These are phyloP conservation scores for Poecilia velifera DNA, from an alignment of 2,797 vertebrate species.

Conservation along the genomic window DNA sequence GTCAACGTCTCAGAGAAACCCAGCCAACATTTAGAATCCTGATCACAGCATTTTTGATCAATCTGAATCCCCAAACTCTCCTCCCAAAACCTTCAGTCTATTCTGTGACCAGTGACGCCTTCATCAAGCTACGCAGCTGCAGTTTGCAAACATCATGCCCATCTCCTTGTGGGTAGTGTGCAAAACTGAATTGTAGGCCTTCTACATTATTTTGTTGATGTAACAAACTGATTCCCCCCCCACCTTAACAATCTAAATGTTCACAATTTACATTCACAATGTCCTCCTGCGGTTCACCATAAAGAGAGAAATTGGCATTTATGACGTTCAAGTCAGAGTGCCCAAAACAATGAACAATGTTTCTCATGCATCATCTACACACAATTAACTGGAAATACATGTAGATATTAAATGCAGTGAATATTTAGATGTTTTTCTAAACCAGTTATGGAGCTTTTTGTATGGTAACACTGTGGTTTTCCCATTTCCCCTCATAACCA, in stretches of 20 bases:
- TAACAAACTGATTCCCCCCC: not conserved
- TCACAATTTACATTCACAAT: not conserved
- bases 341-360: not conserved
- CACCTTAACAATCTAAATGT: not conserved
- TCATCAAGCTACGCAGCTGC: not conserved
- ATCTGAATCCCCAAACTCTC: not conserved
- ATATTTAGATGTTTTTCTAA: constrained; percentile 23
- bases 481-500: constrained; percentile 49
- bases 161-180: not conserved
- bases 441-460: constrained; percentile 29
- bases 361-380: not conserved
- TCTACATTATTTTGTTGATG: not conserved
- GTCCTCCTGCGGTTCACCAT: not conserved
- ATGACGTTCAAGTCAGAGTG: not conserved
- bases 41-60: not conserved
- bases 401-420: not conserved
- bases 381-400: not conserved
- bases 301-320: not conserved
- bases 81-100: not conserved
- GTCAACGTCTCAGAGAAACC: not conserved
- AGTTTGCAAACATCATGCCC: not conserved
- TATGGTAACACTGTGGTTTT: constrained; percentile 56
- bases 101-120: not conserved
- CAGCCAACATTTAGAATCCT: not conserved
- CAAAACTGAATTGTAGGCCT: not conserved